These are phyloP conservation scores for Punctoribates punctum DNA, from an alignment of 2,888 invertebrate species.

Conservation along the genomic window DNA sequence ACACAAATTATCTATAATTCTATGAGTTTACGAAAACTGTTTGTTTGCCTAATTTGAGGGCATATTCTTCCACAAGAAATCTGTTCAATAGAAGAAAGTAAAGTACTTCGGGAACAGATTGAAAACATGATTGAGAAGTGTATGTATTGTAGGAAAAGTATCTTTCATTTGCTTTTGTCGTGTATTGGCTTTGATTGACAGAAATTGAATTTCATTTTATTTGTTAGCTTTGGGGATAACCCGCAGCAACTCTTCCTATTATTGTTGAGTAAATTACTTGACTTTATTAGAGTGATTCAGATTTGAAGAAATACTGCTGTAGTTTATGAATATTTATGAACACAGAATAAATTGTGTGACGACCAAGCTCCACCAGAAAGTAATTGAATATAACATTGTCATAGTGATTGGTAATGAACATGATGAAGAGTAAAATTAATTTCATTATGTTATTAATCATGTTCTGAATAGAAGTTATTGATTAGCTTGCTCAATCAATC, in stretches of 20 bases:
- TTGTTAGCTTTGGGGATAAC: neutral
- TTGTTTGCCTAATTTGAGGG: too few relatives aligned
- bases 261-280: conserved; percentile 14
- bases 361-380: too few relatives aligned
- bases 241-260: neutral
- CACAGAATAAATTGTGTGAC: neutral
- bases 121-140: neutral
- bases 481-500: neutral
- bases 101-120: too few relatives aligned
- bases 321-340: conserved; percentile 26
- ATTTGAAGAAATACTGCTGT: neutral
- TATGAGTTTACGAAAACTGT: too few relatives aligned
- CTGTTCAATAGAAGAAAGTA: too few relatives aligned
- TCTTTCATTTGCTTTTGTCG: neutral
- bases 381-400: too few relatives aligned
- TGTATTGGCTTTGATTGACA: conserved; percentile 4
- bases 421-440: too few relatives aligned
- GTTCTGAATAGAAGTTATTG: too few relatives aligned
- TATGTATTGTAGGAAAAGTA: neutral
- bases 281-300: conserved; percentile 4
- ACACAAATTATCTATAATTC: too few relatives aligned
- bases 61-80: too few relatives aligned
- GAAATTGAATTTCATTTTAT: conserved; percentile 24
- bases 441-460: too few relatives aligned
- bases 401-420: too few relatives aligned